Evolutionary conservation across 2,888 invertebrate genomes (phyloP).

Genomic region (Ceramica pisi): DNA sequence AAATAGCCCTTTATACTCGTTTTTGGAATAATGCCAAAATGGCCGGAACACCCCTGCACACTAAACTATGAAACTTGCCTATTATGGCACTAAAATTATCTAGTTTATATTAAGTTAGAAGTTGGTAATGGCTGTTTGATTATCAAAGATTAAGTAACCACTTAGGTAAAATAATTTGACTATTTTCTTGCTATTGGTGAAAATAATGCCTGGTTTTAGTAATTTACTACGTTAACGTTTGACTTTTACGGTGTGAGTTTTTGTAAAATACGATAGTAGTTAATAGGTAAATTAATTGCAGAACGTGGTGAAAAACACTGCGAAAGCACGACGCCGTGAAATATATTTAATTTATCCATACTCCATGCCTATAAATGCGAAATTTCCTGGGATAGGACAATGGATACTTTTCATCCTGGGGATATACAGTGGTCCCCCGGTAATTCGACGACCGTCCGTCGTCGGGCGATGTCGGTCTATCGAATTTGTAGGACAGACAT

Average conservation of each 20-base stretch:
- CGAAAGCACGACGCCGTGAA: background rate
- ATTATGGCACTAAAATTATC: conserved; percentile 6
- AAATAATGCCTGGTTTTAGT: conserved; percentile 6
- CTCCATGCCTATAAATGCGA: background rate
- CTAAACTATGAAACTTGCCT: conserved; percentile 15
- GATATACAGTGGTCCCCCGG: too few species aligned
- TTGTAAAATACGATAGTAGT: background rate
- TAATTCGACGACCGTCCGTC: too few species aligned
- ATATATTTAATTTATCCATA: background rate
- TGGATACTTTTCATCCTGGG: too few species aligned
- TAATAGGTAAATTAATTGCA: background rate
- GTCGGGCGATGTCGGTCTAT: too few species aligned
- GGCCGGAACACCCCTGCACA: conserved; percentile 3
- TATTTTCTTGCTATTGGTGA: background rate
- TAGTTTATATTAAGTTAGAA: conserved; percentile 17
- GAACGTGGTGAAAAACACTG: background rate
- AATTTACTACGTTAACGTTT: background rate
- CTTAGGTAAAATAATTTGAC: conserved; percentile 20
- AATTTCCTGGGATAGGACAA: too few species aligned
- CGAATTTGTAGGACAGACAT: too few species aligned
- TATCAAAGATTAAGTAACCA: conserved; percentile 27
- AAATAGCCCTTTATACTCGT: conserved; percentile 15
- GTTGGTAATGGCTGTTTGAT: conserved; percentile 24
- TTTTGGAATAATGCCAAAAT: conserved; percentile 45
- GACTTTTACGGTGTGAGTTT: conserved; percentile 7